These are phyloP conservation scores for Zosterops borbonicus DNA, from an alignment of 2,113 vertebrate genomes.

Conservation along the genomic window DNA sequence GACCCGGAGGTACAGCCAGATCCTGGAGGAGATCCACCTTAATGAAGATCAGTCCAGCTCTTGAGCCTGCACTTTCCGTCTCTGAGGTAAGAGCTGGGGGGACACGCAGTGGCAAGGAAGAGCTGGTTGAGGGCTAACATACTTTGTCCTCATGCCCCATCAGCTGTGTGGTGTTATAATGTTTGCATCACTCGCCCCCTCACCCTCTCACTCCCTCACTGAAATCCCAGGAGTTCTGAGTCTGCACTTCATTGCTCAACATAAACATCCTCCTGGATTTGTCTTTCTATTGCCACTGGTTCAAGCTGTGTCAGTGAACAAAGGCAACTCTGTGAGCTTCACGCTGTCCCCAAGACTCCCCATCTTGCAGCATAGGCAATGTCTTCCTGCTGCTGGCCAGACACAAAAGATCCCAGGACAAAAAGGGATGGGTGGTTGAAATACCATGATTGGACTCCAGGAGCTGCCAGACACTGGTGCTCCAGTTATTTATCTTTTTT, in stretches of 20 bases:
- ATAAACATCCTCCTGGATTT: not conserved
- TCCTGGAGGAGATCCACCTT: constrained; percentile 72
- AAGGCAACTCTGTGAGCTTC: not conserved
- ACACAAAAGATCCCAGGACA: not conserved
- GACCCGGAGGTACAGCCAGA: constrained; percentile 84
- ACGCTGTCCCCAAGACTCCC: accelerated
- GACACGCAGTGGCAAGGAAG: not conserved
- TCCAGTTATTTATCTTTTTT: not conserved
- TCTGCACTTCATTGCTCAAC: not conserved
- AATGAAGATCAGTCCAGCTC: constrained; percentile 11
- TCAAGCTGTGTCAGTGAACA: not conserved
- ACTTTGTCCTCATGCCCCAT: not conserved
- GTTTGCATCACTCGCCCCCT: not conserved
- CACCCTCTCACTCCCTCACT: no score
- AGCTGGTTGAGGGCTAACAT: not conserved
- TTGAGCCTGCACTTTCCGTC: not conserved
- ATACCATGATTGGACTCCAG: not conserved
- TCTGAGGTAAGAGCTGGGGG: constrained; percentile 2
- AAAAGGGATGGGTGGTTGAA: not conserved
- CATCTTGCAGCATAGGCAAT: not conserved
- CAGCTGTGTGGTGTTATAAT: not conserved
- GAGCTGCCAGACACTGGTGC: not conserved
- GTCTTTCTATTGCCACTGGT: not conserved
- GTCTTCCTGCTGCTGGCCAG: not conserved
- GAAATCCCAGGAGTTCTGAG: not conserved